Percentiles rank a stretch among this genome's conserved stretches.
phyloP scores from a whole-genome alignment of 2,888 invertebrate species.

The Tromatobia lineatoria region DNA sequence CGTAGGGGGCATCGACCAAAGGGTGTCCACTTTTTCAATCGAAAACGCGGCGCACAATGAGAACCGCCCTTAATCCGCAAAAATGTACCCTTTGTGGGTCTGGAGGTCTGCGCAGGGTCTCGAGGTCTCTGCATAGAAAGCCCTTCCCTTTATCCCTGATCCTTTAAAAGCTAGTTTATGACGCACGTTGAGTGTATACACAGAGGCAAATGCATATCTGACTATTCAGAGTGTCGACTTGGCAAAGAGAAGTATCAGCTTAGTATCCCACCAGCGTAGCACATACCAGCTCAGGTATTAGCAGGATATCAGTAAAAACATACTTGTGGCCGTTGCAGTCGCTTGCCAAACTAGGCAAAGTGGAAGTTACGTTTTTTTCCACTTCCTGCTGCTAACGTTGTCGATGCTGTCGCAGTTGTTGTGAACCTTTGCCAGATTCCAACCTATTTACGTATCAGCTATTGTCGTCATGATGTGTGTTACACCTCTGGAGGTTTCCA shows the following conservation, averaged over 20 bases:
- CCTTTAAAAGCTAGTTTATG: slow-evolving; percentile 81
- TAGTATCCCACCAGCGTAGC: slow-evolving; percentile 16
- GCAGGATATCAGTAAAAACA: slow-evolving; percentile 35
- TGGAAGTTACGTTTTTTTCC: slow-evolving; percentile 71
- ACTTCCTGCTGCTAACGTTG: not conserved
- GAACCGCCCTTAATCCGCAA: slow-evolving; percentile 77
- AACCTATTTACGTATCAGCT: no score
- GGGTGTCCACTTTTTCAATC: slow-evolving; percentile 41
- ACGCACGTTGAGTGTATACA: slow-evolving; percentile 35
- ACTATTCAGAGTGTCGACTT: slow-evolving; percentile 29
- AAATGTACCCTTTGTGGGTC: slow-evolving; percentile 75
- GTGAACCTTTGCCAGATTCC: no score
- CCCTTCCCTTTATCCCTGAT: slow-evolving; percentile 70
- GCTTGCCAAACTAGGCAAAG: not conserved
- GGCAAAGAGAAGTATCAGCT: slow-evolving; percentile 11
- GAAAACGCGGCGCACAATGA: slow-evolving; percentile 62
- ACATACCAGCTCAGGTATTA: slow-evolving; percentile 42
- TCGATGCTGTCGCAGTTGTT: no score
- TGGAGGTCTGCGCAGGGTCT: slow-evolving; percentile 24
- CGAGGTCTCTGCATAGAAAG: slow-evolving; percentile 5
- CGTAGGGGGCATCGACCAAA: not conserved
- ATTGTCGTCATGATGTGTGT: no score
- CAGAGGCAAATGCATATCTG: slow-evolving; percentile 7
- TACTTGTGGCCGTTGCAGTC: slow-evolving; percentile 13
- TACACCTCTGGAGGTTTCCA: no score